Conservation (phyloP, 1,140 invertebrate species). For the Trichomalopsis sarcophagae region DNA sequence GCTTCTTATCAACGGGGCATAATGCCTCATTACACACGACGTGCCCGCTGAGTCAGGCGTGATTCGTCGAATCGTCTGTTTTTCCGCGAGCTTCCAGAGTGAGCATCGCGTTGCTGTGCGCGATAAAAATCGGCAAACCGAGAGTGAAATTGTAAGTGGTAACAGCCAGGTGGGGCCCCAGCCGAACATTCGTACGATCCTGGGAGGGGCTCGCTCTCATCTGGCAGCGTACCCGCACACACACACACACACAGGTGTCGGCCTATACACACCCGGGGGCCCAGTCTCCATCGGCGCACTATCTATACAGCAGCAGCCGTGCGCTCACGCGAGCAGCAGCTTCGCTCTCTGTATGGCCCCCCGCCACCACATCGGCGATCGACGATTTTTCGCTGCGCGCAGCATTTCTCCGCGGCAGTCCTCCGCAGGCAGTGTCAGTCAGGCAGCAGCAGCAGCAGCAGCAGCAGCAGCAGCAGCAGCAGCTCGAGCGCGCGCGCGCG, state of each 20-base stretch:
- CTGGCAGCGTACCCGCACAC: background rate
- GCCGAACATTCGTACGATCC: background rate
- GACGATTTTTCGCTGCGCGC: slow-evolving; percentile 5
- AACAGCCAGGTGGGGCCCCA: background rate
- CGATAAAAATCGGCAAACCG: background rate
- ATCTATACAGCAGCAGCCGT: background rate
- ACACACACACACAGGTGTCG: background rate
- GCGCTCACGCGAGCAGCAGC: too few species aligned
- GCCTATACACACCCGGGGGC: background rate
- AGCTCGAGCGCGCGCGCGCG: slow-evolving; percentile 34
- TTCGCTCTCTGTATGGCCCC: background rate
- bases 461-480: slow-evolving; percentile 10
- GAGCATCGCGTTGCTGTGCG: too few species aligned
- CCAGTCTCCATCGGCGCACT: background rate
- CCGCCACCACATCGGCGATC: background rate
- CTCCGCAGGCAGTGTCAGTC: slow-evolving; percentile 34
- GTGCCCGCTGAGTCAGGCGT: too few species aligned
- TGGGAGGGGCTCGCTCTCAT: background rate
- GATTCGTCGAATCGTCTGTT: too few species aligned
- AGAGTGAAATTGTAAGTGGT: background rate
- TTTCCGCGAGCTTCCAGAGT: too few species aligned
- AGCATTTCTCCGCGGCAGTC: slow-evolving; percentile 8
- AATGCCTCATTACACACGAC: too few species aligned
- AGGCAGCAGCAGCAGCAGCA: too few species aligned
- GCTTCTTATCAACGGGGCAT: too few species aligned